Evolutionary conservation across 2,888 invertebrate genomes (phyloP).

Genomic region (Agrenia bidenticulata): DNA sequence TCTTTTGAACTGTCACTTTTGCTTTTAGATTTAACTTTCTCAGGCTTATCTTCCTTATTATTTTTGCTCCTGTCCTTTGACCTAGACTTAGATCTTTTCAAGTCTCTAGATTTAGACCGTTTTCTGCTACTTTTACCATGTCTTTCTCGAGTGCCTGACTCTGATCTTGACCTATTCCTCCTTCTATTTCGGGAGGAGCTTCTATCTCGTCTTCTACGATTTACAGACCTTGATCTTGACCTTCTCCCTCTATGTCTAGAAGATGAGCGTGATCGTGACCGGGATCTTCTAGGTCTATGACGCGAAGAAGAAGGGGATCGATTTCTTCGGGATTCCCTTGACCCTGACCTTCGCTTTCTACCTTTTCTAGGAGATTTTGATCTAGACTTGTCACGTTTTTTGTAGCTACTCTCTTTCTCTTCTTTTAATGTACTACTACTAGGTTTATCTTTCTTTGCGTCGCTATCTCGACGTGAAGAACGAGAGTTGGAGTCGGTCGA

Average conservation of each 20-base stretch:
- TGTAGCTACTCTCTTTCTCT: neutral
- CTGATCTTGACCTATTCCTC: neutral
- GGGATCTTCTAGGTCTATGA: neutral
- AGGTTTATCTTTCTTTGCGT: neutral
- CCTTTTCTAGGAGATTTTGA: neutral
- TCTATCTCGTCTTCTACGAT: slow-evolving; percentile 1
- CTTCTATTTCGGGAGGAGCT: neutral
- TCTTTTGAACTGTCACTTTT: neutral
- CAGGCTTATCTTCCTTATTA: neutral
- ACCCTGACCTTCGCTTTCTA: slow-evolving; percentile 3
- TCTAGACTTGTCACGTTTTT: neutral
- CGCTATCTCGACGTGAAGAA: neutral
- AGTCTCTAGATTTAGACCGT: neutral
- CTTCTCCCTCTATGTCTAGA: neutral
- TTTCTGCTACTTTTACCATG: neutral
- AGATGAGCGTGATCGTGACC: neutral
- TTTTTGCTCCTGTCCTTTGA: neutral
- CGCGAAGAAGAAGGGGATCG: neutral
- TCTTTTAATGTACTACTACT: neutral
- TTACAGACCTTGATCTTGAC: neutral
- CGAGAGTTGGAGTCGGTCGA: neutral
- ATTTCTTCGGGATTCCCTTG: neutral
- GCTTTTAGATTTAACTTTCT: neutral
- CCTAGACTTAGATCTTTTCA: neutral
- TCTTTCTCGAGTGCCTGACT: neutral